These are phyloP conservation scores for Balanococcus diminutus DNA, from an alignment of 2,888 invertebrate genomes.

Conservation along the genomic window DNA sequence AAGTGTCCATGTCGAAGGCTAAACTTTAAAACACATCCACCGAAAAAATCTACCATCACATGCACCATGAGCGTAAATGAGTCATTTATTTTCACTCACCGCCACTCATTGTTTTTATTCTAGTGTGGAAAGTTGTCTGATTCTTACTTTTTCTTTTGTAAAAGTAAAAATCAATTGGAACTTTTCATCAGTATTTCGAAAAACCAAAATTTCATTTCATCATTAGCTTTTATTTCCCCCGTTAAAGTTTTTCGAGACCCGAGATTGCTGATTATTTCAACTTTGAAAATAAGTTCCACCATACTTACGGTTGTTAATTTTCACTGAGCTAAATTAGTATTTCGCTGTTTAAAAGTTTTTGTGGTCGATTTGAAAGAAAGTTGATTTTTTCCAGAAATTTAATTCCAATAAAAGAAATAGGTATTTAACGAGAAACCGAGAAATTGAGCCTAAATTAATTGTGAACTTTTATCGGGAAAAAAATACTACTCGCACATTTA, in stretches of 20 bases:
- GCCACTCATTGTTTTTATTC: not conserved
- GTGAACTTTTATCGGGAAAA: not conserved
- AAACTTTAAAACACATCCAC: too few species aligned
- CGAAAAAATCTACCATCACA: too few species aligned
- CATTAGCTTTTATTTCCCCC: conserved; percentile 3
- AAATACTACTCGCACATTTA: not conserved
- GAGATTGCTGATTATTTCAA: conserved; percentile 27
- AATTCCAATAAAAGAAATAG: not conserved
- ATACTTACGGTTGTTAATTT: not conserved
- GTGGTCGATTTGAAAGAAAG: conserved; percentile 10
- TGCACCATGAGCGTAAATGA: too few species aligned
- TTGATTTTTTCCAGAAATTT: conserved; percentile 3
- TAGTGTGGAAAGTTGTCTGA: too few species aligned
- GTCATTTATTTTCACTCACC: not conserved
- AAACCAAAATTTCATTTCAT: conserved; percentile 29
- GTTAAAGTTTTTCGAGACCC: not conserved
- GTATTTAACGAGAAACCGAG: not conserved
- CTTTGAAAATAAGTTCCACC: conserved; percentile 5
- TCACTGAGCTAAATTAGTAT: not conserved
- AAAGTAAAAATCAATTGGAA: not conserved
- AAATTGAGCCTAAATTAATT: not conserved
- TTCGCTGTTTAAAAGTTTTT: conserved; percentile 24
- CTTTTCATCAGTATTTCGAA: conserved; percentile 18
- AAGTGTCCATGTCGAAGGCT: too few species aligned
- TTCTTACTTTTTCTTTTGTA: not conserved